Evolutionary conservation across 30 jellyfish, hydroid and myxozoan genomes (phyloP), one percentile per base, ranked within the genome.

Genomic region (Pseudorhiza aurosa): DNA sequence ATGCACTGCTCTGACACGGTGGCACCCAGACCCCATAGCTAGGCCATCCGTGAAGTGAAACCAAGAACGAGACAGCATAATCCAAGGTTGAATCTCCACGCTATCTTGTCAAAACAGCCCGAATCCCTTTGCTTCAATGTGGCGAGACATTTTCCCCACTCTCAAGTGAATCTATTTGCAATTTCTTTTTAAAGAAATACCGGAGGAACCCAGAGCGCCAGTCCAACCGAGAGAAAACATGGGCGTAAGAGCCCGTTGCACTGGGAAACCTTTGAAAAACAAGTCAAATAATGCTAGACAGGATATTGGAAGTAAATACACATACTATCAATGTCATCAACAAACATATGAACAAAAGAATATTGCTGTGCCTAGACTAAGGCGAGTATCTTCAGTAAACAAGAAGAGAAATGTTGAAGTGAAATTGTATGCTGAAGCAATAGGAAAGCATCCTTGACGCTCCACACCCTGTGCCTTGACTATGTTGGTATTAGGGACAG

Each of bases 301-400:
- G 86, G 86, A 73, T 51, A 51, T 44, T 43, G 35, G 75, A 31
- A 28, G 75, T 75, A 73, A 73, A 73, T 36, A 73, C 28, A 73
- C 75, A 53, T 75, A 55, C 11, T n/a, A 64, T 35, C 21, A 64
- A 31, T 17, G 31, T 42, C 77, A 32, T 64, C 77, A 12, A 30
- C 4, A 12, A 64, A 64, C 77, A 64, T 0, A 17, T 27, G 18
- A 30, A 0, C 68, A 42, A 47, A 18, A n/a, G 70, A 21, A 45
- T 71, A 29, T 25, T 70, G 6, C 14, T 53, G 3, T 10, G 67
- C 14, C 24, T 53, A 36, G 67, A 53, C 22, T 53, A 53, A 33
- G 5, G 10, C 14, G 24, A 53, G 67, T 53, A 18, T 17, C 8
- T 53, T 53, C 67, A 12, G 32, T 21, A 53, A 53, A 53, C 14